phyloP scores from a whole-genome alignment of 2,888 invertebrate species.

The Athalia circularis region DNA sequence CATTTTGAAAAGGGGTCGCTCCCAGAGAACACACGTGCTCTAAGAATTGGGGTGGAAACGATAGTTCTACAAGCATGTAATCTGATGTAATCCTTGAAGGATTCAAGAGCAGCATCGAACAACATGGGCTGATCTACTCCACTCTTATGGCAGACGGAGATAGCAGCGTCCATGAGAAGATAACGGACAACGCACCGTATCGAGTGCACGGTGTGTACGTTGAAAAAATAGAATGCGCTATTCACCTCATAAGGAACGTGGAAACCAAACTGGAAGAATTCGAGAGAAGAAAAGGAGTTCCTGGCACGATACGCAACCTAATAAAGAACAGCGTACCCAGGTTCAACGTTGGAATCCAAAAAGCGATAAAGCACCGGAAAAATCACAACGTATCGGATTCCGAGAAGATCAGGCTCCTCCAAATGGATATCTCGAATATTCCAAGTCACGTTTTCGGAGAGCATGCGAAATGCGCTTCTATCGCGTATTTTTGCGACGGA shows the following conservation, averaged over 20 bases:
- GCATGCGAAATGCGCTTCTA: too few relatives aligned
- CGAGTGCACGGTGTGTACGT: conserved; percentile 48
- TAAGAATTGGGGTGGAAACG: conserved; percentile 58
- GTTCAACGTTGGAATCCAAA: too few relatives aligned
- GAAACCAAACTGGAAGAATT: too few relatives aligned
- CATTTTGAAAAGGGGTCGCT: conserved; percentile 41
- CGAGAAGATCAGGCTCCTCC: conserved; percentile 33
- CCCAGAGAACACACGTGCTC: conserved; percentile 55
- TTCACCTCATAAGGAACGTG: conserved; percentile 61
- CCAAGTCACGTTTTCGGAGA: conserved; percentile 42
- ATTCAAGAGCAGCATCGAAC: conserved; percentile 48
- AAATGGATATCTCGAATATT: conserved; percentile 27
- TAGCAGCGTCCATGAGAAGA: too few relatives aligned
- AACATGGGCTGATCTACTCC: too few relatives aligned
- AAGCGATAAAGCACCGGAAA: background rate
- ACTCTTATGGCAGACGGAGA: too few relatives aligned
- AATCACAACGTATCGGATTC: background rate
- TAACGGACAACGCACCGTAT: conserved; percentile 55
- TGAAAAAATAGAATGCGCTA: conserved; percentile 64
- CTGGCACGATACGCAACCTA: too few relatives aligned
- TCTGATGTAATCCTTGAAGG: conserved; percentile 51
- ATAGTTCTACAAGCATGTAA: conserved; percentile 46
- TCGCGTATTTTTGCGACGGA: too few relatives aligned
- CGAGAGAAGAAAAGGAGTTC: too few relatives aligned
- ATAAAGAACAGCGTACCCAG: background rate